Percentiles rank a stretch among this genome's conserved stretches.
These are phyloP conservation scores for Athetis lepigone DNA, from an alignment of 2,888 invertebrate species.

Conservation along the genomic window DNA sequence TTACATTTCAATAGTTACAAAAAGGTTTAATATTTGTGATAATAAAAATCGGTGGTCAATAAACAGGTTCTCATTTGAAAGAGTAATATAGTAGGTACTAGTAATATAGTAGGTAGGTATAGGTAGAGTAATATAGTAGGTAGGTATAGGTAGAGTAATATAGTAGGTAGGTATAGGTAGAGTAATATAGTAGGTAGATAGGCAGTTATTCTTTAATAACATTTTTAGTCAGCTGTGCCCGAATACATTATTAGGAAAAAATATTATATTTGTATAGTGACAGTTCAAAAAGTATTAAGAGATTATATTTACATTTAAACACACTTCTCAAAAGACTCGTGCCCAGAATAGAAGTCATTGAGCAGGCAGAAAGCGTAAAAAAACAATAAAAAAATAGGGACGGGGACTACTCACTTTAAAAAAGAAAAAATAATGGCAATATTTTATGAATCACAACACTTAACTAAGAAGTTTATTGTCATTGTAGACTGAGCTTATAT, in stretches of 20 bases:
- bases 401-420: slow-evolving; percentile 23
- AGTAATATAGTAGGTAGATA: slow-evolving; percentile 18
- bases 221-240: slow-evolving; percentile 24
- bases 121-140: slow-evolving; percentile 17
- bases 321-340: slow-evolving; percentile 19
- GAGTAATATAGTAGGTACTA: slow-evolving; percentile 21
- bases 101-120: no score
- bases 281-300: slow-evolving; percentile 6
- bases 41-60: slow-evolving; percentile 58
- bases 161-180: slow-evolving; percentile 1
- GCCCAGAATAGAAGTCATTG: slow-evolving; percentile 21
- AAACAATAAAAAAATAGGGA: slow-evolving; percentile 32
- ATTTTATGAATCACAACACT: slow-evolving; percentile 55
- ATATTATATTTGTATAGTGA: slow-evolving; percentile 5
- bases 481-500: slow-evolving; percentile 57
- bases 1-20: slow-evolving; percentile 35
- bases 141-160: slow-evolving; percentile 13
- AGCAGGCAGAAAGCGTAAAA: slow-evolving; percentile 15
- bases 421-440: slow-evolving; percentile 43
- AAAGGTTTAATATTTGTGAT: slow-evolving; percentile 37
- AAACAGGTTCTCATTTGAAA: slow-evolving; percentile 22
- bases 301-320: slow-evolving; percentile 28
- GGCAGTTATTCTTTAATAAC: background rate
- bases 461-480: slow-evolving; percentile 64
- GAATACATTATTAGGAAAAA: slow-evolving; percentile 11